phyloP scores from a whole-genome alignment of 2,113 vertebrate species.

The Tretioscincus oriximinensis region DNA sequence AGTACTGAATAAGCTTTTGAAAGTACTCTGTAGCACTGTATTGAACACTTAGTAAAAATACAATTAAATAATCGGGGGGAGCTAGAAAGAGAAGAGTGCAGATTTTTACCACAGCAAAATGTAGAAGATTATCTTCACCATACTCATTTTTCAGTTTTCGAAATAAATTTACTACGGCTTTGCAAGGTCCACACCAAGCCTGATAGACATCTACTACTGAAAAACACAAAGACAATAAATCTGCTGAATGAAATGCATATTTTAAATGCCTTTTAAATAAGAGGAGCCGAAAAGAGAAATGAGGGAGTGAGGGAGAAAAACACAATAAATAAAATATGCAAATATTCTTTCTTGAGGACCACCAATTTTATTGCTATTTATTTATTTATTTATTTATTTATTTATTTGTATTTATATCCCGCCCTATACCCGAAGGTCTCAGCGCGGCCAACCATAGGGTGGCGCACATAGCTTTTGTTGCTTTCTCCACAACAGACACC shows the following conservation, averaged over 20 bases:
- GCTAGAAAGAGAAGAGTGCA: not conserved
- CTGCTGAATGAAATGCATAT: not conserved
- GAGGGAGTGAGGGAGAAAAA: no score
- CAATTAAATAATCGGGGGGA: not conserved
- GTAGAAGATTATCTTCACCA: constrained; percentile 68
- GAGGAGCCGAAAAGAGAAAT: not conserved
- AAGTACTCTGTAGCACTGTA: not conserved
- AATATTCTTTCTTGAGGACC: no score
- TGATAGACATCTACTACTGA: constrained; percentile 76
- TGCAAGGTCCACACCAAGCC: constrained; percentile 80
- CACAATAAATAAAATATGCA: not conserved
- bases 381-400: no score
- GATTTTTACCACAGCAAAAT: constrained; percentile 74
- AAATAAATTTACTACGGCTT: constrained; percentile 69
- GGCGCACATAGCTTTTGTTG: no score
- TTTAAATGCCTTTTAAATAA: not conserved
- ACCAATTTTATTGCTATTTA: no score
- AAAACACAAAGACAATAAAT: constrained; percentile 30
- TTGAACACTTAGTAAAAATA: not conserved
- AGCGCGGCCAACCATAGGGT: no score
- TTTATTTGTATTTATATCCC: no score
- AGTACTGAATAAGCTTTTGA: not conserved
- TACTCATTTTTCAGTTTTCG: constrained; percentile 69
- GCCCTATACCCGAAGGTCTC: no score
- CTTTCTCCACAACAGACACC: no score